Percentiles rank a stretch among this genome's conserved stretches.
Conservation (phyloP, 2,888 invertebrate species). For the Coelopa pilipes region DNA sequence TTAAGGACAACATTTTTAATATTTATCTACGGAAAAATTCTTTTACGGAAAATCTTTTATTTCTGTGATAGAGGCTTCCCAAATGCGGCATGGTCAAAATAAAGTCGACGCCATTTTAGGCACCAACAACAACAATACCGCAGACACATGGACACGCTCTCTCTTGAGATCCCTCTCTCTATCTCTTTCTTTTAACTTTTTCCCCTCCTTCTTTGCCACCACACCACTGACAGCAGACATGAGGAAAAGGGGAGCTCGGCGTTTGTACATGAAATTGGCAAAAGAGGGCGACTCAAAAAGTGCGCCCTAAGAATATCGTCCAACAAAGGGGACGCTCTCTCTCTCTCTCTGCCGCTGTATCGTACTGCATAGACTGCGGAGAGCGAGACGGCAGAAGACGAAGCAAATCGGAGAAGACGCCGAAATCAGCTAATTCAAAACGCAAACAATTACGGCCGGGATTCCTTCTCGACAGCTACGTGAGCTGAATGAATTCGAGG, state of each 20-base stretch:
- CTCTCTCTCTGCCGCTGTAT: no score
- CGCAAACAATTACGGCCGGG: conserved; percentile 34
- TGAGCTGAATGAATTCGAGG: conserved; percentile 32
- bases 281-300: conserved; percentile 48
- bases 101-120: conserved; percentile 28
- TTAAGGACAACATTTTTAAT: no score
- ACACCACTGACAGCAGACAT: not conserved
- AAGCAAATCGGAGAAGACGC: not conserved
- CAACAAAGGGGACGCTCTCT: not conserved
- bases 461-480: conserved; percentile 31
- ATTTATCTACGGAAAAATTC: no score
- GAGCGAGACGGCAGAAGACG: not conserved
- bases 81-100: not conserved
- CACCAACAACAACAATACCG: not conserved
- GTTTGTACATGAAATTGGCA: no score
- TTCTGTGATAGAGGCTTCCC: no score
- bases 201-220: no score
- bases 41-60: no score
- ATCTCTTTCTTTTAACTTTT: no score
- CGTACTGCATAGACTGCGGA: not conserved
- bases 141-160: not conserved
- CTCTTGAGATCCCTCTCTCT: no score
- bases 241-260: not conserved
- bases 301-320: not conserved
- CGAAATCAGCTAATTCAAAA: conserved; percentile 38